phyloP scores from a whole-genome alignment of 2,888 invertebrate species.

The Imbricaverruca yamaguchii region DNA sequence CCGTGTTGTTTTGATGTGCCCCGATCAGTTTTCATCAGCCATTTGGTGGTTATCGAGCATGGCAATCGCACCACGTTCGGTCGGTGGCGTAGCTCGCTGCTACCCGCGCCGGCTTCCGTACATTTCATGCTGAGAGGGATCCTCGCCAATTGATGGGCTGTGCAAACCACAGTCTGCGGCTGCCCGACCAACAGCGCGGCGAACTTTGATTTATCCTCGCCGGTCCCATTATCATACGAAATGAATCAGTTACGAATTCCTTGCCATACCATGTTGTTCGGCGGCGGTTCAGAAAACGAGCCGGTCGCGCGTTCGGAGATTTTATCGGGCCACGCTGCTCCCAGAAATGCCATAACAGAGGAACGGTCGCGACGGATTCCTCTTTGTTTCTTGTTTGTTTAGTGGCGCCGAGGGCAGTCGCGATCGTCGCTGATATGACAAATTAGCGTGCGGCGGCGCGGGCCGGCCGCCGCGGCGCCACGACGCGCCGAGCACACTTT shows the following conservation, averaged over 20 bases:
- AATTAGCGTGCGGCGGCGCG: background rate
- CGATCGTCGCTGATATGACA: background rate
- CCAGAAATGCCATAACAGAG: background rate
- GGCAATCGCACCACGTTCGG: no score
- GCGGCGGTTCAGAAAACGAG: background rate
- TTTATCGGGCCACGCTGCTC: background rate
- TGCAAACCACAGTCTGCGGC: no score
- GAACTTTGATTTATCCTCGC: background rate
- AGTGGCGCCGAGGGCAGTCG: background rate
- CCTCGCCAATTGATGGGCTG: no score
- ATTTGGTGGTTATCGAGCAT: no score
- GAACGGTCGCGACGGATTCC: background rate
- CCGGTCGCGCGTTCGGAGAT: background rate
- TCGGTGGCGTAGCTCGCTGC: no score
- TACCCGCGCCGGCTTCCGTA: no score
- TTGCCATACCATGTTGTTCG: constrained; percentile 7
- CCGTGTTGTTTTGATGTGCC: no score
- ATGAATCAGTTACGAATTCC: constrained; percentile 12
- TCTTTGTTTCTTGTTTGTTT: background rate
- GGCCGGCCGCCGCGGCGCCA: background rate
- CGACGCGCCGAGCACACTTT: background rate
- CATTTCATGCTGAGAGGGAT: no score
- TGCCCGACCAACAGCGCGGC: no score
- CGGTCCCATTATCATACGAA: constrained; percentile 1
- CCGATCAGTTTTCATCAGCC: no score